phyloP scores from a whole-genome alignment of 2,888 invertebrate species.

The Globia sparganii region DNA sequence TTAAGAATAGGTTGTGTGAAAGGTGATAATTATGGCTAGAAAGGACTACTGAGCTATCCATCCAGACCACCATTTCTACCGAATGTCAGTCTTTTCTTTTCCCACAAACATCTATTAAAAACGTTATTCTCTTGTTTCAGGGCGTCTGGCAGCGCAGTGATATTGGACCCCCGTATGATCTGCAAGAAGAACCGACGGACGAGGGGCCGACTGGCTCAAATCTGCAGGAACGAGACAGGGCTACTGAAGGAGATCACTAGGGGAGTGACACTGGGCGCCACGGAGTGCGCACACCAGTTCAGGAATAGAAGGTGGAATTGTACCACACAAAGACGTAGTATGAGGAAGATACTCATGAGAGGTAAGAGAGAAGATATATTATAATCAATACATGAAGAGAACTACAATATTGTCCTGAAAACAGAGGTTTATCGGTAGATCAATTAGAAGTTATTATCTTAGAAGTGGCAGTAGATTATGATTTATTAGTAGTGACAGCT shows the following conservation, averaged over 20 bases:
- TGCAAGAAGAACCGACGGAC: constrained; percentile 96
- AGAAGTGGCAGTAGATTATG: too few species aligned
- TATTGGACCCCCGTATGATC: constrained; percentile 96
- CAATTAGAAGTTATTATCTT: not conserved
- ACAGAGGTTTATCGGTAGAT: not conserved
- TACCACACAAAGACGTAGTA: constrained; percentile 94
- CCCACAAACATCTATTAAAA: not conserved
- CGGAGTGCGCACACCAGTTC: constrained; percentile 97
- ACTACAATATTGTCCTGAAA: too few species aligned
- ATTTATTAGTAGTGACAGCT: not conserved
- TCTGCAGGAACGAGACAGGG: constrained; percentile 95
- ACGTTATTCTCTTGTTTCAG: constrained; percentile 80
- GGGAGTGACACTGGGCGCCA: constrained; percentile 95
- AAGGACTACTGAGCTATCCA: not conserved
- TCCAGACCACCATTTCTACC: not conserved
- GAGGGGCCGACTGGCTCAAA: constrained; percentile 94
- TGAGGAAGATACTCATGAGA: constrained; percentile 95
- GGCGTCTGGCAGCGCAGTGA: constrained; percentile 95
- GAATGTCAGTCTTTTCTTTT: not conserved
- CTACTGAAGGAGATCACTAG: constrained; percentile 95
- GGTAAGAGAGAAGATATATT: constrained; percentile 90
- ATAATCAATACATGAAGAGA: not conserved
- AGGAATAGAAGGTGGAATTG: constrained; percentile 97
- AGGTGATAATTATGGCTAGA: not conserved
- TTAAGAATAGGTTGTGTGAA: too few species aligned